Evolutionary conservation across 2,888 invertebrate species (phyloP).

Genomic region (Torymus auratus): DNA sequence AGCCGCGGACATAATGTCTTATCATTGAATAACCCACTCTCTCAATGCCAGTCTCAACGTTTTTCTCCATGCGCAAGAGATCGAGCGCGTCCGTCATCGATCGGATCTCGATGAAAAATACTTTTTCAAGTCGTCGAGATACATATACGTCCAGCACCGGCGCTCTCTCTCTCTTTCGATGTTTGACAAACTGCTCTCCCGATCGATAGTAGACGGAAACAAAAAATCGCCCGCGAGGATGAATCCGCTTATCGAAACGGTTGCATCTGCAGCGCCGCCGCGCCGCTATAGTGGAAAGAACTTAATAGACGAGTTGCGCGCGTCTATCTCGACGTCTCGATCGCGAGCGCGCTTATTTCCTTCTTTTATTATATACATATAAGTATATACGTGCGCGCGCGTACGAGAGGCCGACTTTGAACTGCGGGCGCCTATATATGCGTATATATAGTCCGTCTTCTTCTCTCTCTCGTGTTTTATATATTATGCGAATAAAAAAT

Average conservation of each 20-base stretch:
- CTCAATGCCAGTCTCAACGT: background rate
- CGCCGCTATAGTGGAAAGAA: conserved; percentile 27
- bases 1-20: too few species aligned
- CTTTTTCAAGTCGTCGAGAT: conserved; percentile 16
- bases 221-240: background rate
- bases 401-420: conserved; percentile 15
- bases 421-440: background rate
- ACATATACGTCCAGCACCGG: background rate
- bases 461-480: too few species aligned
- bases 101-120: conserved; percentile 40
- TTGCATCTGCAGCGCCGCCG: background rate
- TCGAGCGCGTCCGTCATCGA: conserved; percentile 7
- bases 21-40: too few species aligned
- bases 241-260: conserved; percentile 38
- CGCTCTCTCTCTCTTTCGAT: conserved; percentile 1
- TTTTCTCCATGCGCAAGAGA: background rate
- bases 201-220: background rate
- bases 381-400: background rate
- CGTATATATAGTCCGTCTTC: too few species aligned
- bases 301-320: conserved; percentile 53
- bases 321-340: conserved; percentile 49
- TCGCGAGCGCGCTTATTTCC: conserved; percentile 2
- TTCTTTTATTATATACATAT: too few species aligned
- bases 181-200: conserved; percentile 45
- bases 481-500: too few species aligned